phyloP scores from a whole-genome alignment of 2,888 invertebrate species.

The Chymomyza amoena region DNA sequence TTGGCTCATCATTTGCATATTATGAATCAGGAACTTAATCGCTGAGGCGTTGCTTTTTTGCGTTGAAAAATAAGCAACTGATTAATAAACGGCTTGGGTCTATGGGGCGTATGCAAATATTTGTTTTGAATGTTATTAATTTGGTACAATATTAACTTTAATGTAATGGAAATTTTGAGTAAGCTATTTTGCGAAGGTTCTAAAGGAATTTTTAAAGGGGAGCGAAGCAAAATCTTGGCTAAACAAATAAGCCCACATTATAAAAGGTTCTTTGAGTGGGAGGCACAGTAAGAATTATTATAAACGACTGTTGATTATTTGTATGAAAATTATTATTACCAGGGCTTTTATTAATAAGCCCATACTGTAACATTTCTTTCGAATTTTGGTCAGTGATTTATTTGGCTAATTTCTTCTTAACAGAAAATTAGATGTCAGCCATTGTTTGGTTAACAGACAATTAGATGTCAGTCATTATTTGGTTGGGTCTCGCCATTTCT shows the following conservation, averaged over 20 bases:
- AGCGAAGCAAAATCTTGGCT: neutral
- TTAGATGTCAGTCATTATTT: too few relatives aligned
- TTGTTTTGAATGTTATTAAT: neutral
- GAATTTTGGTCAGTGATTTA: too few relatives aligned
- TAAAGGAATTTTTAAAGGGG: neutral
- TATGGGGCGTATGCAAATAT: neutral
- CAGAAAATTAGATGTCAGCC: too few relatives aligned
- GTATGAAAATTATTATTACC: neutral
- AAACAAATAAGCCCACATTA: neutral
- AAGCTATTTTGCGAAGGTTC: neutral
- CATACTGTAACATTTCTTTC: too few relatives aligned
- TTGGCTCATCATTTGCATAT: constrained; percentile 54
- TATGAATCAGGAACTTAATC: constrained; percentile 46
- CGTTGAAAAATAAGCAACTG: neutral
- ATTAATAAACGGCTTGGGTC: neutral
- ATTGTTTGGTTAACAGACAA: too few relatives aligned
- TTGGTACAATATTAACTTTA: neutral
- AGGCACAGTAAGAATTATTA: neutral
- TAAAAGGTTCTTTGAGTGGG: neutral
- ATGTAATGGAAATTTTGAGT: neutral
- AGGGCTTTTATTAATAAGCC: too few relatives aligned
- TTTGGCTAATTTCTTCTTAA: too few relatives aligned
- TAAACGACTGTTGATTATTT: neutral
- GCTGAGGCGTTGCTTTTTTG: neutral
- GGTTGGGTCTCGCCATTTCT: too few relatives aligned